Percentiles rank a stretch among this genome's conserved stretches.
Conservation (phyloP, 2,797 vertebrate species). For the Spheniscus humboldti region DNA sequence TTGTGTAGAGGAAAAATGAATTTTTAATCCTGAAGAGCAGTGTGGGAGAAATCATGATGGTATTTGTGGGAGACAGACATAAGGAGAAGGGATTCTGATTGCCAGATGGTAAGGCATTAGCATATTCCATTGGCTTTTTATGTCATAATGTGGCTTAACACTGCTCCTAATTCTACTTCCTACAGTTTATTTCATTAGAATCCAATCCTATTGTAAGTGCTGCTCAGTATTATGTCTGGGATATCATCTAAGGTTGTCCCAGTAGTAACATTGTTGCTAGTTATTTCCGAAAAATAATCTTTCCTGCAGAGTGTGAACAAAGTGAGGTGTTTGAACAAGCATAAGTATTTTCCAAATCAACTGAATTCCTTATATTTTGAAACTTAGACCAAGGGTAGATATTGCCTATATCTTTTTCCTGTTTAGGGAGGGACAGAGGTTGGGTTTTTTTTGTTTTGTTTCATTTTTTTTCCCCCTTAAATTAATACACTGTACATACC, state of each 20-base stretch:
- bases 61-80: not conserved
- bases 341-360: not conserved
- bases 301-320: not conserved
- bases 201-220: not conserved
- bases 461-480: not conserved
- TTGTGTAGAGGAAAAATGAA: not conserved
- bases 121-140: not conserved
- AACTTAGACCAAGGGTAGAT: not conserved
- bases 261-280: not conserved
- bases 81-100: not conserved
- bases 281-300: not conserved
- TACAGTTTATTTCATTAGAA: not conserved
- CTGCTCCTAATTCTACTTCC: not conserved
- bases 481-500: not conserved
- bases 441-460: rapidly evolving
- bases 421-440: rapidly evolving
- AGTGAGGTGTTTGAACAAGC: not conserved
- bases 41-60: not conserved
- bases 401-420: not conserved
- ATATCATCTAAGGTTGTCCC: not conserved
- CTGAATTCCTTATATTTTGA: not conserved
- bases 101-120: not conserved
- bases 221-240: not conserved
- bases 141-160: not conserved
- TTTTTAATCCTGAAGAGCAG: not conserved